These are phyloP conservation scores for Galbula dea DNA, from an alignment of 2,113 vertebrate genomes.

Conservation along the genomic window DNA sequence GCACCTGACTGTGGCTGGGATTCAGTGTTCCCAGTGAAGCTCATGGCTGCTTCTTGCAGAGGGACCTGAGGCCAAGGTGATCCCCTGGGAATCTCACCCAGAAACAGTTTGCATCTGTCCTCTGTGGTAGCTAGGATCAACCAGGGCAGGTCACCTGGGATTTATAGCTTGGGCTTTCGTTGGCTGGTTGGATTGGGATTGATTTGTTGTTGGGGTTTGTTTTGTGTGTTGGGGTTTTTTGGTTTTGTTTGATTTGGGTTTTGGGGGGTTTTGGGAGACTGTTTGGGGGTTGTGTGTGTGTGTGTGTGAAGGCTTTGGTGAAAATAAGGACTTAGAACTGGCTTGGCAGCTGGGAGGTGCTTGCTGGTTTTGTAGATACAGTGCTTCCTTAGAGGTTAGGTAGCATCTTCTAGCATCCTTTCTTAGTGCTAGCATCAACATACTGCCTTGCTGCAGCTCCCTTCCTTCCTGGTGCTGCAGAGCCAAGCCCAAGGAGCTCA, in stretches of 20 bases:
- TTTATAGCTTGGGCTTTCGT: not conserved
- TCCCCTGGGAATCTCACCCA: not conserved
- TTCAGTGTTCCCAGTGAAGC: not conserved
- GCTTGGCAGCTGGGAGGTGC: not conserved
- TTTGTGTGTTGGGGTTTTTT: no score
- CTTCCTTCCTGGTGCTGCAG: not conserved
- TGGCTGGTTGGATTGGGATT: no score
- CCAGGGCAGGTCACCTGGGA: not conserved
- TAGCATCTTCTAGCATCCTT: not conserved
- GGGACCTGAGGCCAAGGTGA: not conserved
- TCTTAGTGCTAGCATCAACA: not conserved
- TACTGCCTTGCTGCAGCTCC: not conserved
- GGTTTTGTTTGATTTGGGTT: no score
- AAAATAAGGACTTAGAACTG: not conserved
- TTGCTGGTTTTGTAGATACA: not conserved
- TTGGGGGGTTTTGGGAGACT: no score
- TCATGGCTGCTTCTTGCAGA: not conserved
- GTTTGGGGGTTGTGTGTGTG: no score
- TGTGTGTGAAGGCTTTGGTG: not conserved
- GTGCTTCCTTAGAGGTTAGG: not conserved
- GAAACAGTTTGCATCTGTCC: not conserved
- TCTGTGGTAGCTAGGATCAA: not conserved
- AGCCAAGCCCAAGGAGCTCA: not conserved
- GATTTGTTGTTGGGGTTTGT: no score
- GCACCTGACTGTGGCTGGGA: not conserved